Evolutionary conservation across 2,888 invertebrate species (phyloP), one percentile per base, ranked within the genome.

Genomic region (Philereme transversata): DNA sequence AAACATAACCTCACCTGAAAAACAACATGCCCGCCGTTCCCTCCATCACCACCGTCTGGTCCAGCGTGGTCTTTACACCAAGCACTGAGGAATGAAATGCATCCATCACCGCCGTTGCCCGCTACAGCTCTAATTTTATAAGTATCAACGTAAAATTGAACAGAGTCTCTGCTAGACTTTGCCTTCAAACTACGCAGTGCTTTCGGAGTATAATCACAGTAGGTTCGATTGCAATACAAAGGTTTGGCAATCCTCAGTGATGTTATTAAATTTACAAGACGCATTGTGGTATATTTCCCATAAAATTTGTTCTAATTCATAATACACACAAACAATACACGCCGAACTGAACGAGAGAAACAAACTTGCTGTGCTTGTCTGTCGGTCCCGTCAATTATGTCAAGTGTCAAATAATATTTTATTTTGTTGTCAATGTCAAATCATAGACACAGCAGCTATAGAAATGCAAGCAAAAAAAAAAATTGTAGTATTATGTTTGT

Each of bases 11-110:
- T 64, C 50, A 90, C 90, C 76, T 88, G 86, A 65, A 99, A 96
- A 57, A 99, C 94, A 1, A 99, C 96, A 88, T 99, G 99, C 0
- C 97, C 99, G 0, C 99, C 99, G 79, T 97, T 95, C 0, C 99
- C 99, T 0, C 99, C 99, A 84, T 99, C 98, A 0, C 99, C 99
- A 0, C 99, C 99, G 84, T 98, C 97, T 0, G 99, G 99, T 0
- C 99, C 99, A 0, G 97, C 99, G 60, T 93, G 94, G 66, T 98
- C 98, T 76, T 98, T 98, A 56, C 94, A 93, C 94, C 95, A 97
- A 6, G 95, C 90, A 64, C 95, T 95, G 5, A 97, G 88, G 81
- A 99, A 98, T 0, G 98, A 97, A 57, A 98, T 95, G 71, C 95
- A 95, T 0, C 99, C 99, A 89, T 99, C 95, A 0, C 99, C 99